Percentiles rank a stretch among this genome's conserved stretches.
These are phyloP conservation scores for Fistularia tabacaria DNA, from an alignment of 2,797 vertebrate genomes.

Conservation along the genomic window DNA sequence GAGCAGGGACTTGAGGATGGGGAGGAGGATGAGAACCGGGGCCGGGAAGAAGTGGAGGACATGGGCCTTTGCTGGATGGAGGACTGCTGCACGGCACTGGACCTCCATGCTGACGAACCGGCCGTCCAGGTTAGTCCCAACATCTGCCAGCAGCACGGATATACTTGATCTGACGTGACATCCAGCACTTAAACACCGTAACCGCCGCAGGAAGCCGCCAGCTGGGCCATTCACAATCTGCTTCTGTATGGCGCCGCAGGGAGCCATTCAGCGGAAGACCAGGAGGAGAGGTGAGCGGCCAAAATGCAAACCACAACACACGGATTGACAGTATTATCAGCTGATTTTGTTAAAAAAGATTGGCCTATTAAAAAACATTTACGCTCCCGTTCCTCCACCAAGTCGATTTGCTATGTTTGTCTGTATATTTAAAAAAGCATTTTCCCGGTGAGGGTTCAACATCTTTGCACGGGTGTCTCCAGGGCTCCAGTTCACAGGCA, in stretches of 20 bases:
- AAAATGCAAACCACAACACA: no score
- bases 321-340: no score
- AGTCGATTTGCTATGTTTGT: no score
- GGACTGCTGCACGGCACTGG: conserved; percentile 83
- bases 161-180: neutral
- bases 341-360: no score
- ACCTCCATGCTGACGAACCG: conserved; percentile 78
- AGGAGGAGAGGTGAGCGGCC: conserved; percentile 77
- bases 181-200: neutral
- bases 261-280: conserved; percentile 78
- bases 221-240: conserved; percentile 90
- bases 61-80: conserved; percentile 83
- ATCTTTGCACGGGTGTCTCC: conserved; percentile 7
- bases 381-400: no score
- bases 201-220: conserved; percentile 83
- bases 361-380: no score
- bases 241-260: conserved; percentile 79
- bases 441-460: no score
- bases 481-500: conserved; percentile 86
- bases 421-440: no score
- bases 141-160: neutral
- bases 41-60: conserved; percentile 58
- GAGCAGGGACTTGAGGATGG: conserved; percentile 70
- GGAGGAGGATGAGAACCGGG: conserved; percentile 73
- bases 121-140: conserved; percentile 80